Evolutionary conservation across 1,140 invertebrate genomes (phyloP), one percentile per base, ranked within the genome.

Genomic region (Dufourea novaeangliae): DNA sequence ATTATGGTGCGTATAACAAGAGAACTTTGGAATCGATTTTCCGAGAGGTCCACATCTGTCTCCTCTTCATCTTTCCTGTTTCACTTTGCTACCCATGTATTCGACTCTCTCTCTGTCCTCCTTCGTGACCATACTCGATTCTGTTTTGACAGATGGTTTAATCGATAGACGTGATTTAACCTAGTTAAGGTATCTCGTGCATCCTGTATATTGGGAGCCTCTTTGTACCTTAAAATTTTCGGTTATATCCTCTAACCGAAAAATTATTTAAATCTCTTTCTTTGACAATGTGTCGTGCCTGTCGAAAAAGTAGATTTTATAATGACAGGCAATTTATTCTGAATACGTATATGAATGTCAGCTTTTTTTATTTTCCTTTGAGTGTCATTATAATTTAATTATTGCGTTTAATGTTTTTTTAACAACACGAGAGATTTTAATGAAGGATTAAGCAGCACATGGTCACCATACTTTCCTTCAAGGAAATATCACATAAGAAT

Each of bases 81-180:
- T 7, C 4, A n/a, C 46, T 50, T 50, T n/a, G 46, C 6, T 14
- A 14, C 46, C 46, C 20, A n/a, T 50, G 46, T n/a, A n/a, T 50
- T 8, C 20, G 6, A 20, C 17, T 46, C 41, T 50, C 6, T n/a
- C 32, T 27, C 17, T 22, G 34, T 59, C 52, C 20, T 3, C 11
- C 12, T 59, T 32, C n/a, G 20, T 61, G n/a, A 61, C 39, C 56
- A 59, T 61, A 61, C 14, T 12, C 25, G 1, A 17, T 20, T 20
- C 39, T 44, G 11, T 37, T 29, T 39, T 39, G 12, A 29, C 39
- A 63, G 41, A 50, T 39, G 1, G n/a, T 72, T 63, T 39, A 39
- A 68, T 56, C 50, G 50, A 69, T 69, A 29, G 34, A 5, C 50
- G 14, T 22, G 25, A 54, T 54, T 64, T 39, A 64, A 73, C 25